Percentiles rank a stretch among this genome's conserved stretches.
phyloP scores from a whole-genome alignment of 2,113 vertebrate species.

The Bombycilla garrulus region DNA sequence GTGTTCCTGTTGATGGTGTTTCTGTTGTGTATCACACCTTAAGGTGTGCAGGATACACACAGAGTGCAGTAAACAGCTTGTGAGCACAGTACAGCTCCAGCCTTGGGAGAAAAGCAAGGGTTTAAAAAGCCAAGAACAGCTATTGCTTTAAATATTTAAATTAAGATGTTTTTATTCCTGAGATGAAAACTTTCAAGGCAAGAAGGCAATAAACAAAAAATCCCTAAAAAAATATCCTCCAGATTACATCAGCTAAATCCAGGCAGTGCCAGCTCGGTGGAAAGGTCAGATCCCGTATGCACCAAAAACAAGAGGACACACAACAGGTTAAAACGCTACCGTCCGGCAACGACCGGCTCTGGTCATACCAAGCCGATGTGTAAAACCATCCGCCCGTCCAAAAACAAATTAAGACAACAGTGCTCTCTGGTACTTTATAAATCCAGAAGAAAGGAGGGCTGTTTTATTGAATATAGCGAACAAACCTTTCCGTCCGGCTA shows the following conservation, averaged over 20 bases:
- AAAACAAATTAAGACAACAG: conserved; percentile 57
- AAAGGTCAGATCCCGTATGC: neutral
- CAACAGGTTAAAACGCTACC: conserved; percentile 60
- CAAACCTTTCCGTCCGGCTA: conserved; percentile 62
- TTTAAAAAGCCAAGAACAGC: neutral
- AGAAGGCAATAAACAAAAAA: conserved; percentile 28
- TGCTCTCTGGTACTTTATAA: conserved; percentile 54
- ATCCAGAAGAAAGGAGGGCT: conserved; percentile 46
- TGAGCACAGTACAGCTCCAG: neutral
- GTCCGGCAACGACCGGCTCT: conserved; percentile 31
- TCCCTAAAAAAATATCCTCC: neutral
- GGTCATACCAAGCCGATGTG: conserved; percentile 55
- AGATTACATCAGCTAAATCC: neutral
- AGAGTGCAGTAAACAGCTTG: neutral
- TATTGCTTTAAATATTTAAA: conserved; percentile 48
- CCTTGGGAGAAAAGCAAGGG: neutral
- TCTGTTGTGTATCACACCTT: conserved; percentile 5
- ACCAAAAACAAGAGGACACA: conserved; percentile 50
- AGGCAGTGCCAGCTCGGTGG: neutral
- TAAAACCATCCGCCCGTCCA: conserved; percentile 52
- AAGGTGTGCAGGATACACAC: neutral
- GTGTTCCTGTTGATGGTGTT: neutral
- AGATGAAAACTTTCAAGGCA: conserved; percentile 23
- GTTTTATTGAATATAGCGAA: conserved; percentile 50
- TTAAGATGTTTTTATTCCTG: neutral